Evolutionary conservation across 2,888 invertebrate species (phyloP).

Genomic region (Pterostichus niger): DNA sequence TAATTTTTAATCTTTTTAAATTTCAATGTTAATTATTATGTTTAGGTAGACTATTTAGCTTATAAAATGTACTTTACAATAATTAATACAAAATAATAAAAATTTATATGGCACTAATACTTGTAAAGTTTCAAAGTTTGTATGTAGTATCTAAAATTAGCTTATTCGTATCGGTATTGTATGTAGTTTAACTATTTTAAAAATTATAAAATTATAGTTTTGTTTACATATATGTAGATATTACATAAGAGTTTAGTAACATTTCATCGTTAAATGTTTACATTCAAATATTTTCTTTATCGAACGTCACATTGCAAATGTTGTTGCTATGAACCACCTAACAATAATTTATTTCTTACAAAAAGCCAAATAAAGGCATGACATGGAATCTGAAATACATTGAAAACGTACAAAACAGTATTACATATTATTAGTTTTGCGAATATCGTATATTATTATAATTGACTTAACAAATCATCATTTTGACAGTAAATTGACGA

Average conservation of each 20-base stretch:
- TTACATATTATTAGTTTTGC: conserved; percentile 3
- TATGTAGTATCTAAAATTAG: neutral
- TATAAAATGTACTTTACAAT: neutral
- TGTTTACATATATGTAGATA: neutral
- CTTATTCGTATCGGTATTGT: neutral
- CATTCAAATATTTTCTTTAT: neutral
- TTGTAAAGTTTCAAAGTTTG: neutral
- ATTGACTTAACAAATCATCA: conserved; percentile 23
- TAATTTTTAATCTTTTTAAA: neutral
- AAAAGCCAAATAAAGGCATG: conserved; percentile 1
- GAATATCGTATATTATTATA: conserved; percentile 13
- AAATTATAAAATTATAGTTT: neutral
- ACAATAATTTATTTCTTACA: neutral
- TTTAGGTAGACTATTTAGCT: neutral
- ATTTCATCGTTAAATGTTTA: neutral
- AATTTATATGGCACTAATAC: conserved; percentile 6
- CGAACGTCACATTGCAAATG: neutral
- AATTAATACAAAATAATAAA: neutral
- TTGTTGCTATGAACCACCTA: neutral
- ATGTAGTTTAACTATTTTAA: neutral
- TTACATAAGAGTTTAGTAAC: neutral
- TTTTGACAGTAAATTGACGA: conserved; percentile 24
- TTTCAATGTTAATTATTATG: neutral
- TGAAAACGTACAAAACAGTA: conserved; percentile 9
- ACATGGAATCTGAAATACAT: conserved; percentile 10